Base-by-base conservation (phyloP, 2,888 invertebrate genomes). In the Pammene aurita region DNA sequence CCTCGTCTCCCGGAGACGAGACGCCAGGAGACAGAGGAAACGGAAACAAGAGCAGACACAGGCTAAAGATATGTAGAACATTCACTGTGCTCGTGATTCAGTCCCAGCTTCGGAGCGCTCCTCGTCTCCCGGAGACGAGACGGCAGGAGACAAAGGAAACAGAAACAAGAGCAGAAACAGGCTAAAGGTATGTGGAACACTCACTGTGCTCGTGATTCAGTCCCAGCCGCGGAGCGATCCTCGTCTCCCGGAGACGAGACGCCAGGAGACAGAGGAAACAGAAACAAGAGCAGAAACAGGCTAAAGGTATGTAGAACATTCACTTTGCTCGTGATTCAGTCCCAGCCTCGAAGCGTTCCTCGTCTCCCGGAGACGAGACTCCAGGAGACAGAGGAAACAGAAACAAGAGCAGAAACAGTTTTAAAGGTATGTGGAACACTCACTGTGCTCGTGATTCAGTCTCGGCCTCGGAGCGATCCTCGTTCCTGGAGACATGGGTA, bases 341-440 rank as follows among this genome's bases (percentile, higher is more conserved):
- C 0, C 89, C 91, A 0, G 92, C 92, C 0, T 86, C 87, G 0
- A 90, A 90, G 44, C 78, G 90, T 0, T 84, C 86, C 0, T 86
- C 86, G 0, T 89, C 88, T 0, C 90, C 88, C 0, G 87, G 0
- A 69, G 90, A 0, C 70, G 87, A 0, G 89, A 87, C 0, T 86
- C 87, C 0, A 67, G 89, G 0, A 75, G 80, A 26, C 71, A 84
- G 7, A 73, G 86, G 0, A 74, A 83, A 4, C 84, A 82, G 1
- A 66, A 73, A 18, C 42, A 82, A 0, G 80, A 80, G 4, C 78
- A 79, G 75, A 67, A 81, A 6, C 77, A 78, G 65, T 58, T 77
- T n/a, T 82, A 72, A 75, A 77, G 66, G 78, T 78, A 70, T 56
- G 76, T 16, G 74, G 76, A 13, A 46, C 14, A 46, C 46, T 14